A percentile compares a stretch with the other conserved stretches of the same genome.
Evolutionary conservation across 2,888 invertebrate genomes (phyloP).

Genomic region (Stenoptilia bipunctidactyla): DNA sequence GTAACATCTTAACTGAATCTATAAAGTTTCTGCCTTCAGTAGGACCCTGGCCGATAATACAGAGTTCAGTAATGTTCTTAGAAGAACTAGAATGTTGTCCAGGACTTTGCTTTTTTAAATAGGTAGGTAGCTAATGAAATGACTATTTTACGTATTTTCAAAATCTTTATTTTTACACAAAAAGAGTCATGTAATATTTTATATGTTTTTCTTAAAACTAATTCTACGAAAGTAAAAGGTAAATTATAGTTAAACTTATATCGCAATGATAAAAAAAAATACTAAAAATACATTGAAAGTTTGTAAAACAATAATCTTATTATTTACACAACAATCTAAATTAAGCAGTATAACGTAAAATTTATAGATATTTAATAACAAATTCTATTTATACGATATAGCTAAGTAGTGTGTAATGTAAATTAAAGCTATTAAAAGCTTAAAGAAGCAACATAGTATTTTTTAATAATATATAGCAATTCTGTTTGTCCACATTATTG

Average conservation of each 20-base stretch:
- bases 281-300: slow-evolving; percentile 42
- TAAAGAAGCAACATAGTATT: slow-evolving; percentile 17
- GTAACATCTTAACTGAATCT: too few relatives aligned
- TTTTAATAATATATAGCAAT: slow-evolving; percentile 7
- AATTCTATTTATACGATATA: slow-evolving; percentile 30
- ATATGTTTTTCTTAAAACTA: slow-evolving; percentile 43
- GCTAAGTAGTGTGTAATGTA: slow-evolving; percentile 19
- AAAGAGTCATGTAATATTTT: slow-evolving; percentile 48
- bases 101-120: too few relatives aligned
- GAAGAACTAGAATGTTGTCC: too few relatives aligned
- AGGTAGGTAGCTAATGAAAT: too few relatives aligned
- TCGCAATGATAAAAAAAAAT: slow-evolving; percentile 29
- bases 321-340: slow-evolving; percentile 63
- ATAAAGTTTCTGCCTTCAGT: too few relatives aligned
- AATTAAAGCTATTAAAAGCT: slow-evolving; percentile 24
- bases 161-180: slow-evolving; percentile 61
- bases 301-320: slow-evolving; percentile 41
- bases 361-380: slow-evolving; percentile 49
- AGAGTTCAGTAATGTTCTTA: too few relatives aligned
- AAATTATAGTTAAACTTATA: slow-evolving; percentile 31
- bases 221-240: slow-evolving; percentile 32
- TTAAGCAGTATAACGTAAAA: slow-evolving; percentile 45
- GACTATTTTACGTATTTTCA: slow-evolving; percentile 24
- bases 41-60: too few relatives aligned
- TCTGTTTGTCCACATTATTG: not conserved